phyloP scores from a whole-genome alignment of 2,797 vertebrate species.

The Pseudochaenichthys georgianus region DNA sequence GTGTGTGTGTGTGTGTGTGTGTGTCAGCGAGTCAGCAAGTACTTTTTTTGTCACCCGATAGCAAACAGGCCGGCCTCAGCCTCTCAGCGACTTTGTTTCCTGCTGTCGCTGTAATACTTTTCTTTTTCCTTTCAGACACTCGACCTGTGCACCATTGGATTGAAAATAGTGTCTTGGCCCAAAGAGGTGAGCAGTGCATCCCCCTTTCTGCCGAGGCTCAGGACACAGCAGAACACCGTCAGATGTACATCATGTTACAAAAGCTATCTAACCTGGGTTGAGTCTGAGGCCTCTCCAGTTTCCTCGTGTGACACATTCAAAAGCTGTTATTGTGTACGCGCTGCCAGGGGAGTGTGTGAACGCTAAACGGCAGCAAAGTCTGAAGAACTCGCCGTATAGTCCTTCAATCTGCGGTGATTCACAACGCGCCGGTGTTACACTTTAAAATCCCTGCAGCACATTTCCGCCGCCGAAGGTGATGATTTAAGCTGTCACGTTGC shows the following conservation, averaged over 20 bases:
- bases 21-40: too few species aligned
- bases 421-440: slow-evolving; percentile 40
- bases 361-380: slow-evolving; percentile 8
- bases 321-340: slow-evolving; percentile 30
- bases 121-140: too few species aligned
- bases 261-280: background rate
- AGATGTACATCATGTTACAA: background rate
- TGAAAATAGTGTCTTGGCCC: too few species aligned
- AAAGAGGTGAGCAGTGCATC: too few species aligned
- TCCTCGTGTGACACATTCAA: slow-evolving; percentile 32
- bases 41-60: too few species aligned
- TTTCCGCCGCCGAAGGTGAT: slow-evolving; percentile 59
- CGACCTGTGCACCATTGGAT: too few species aligned
- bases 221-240: too few species aligned
- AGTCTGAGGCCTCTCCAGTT: background rate
- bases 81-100: too few species aligned
- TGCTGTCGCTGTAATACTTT: too few species aligned
- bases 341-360: slow-evolving; percentile 1
- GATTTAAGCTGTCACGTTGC: slow-evolving; percentile 73
- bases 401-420: slow-evolving; percentile 22
- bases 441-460: slow-evolving; percentile 41
- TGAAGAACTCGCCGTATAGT: slow-evolving; percentile 4
- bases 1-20: too few species aligned
- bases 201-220: too few species aligned
- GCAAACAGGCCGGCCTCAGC: too few species aligned